phyloP scores from a whole-genome alignment of 2,888 invertebrate genomes.

The Andricus curvator region DNA sequence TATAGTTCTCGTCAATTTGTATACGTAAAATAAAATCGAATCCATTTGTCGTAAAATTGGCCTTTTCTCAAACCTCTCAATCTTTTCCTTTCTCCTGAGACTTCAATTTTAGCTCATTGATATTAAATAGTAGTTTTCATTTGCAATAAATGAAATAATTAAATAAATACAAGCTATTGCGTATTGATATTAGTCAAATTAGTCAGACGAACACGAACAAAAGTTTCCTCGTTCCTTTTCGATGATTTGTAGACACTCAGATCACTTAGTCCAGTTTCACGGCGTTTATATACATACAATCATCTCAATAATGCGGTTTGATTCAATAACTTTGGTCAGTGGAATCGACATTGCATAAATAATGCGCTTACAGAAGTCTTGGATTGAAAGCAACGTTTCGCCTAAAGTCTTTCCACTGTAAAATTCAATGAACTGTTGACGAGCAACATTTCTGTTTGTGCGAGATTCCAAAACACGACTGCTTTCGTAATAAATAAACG shows the following conservation, averaged over 20 bases:
- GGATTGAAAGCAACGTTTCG: conserved; percentile 1
- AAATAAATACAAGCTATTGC: background rate
- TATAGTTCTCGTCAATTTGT: background rate
- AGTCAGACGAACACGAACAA: conserved; percentile 11
- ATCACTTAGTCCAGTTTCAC: conserved; percentile 18
- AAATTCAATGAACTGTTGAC: conserved; percentile 19
- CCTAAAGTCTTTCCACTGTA: conserved; percentile 20
- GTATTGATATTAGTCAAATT: conserved; percentile 5
- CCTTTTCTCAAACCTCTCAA: background rate
- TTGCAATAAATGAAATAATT: background rate
- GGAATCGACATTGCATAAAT: conserved; percentile 26
- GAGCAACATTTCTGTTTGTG: conserved; percentile 32
- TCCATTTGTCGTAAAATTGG: background rate
- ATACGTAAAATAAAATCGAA: background rate
- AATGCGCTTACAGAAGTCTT: conserved; percentile 27
- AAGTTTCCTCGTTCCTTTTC: background rate
- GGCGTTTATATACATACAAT: conserved; percentile 29
- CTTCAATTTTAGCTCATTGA: background rate
- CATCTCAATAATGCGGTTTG: conserved; percentile 33
- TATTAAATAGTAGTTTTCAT: background rate
- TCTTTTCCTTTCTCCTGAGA: background rate
- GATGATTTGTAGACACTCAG: conserved; percentile 12
- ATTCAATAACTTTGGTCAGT: conserved; percentile 28
- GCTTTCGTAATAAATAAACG: conserved; percentile 16
- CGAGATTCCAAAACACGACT: conserved; percentile 31